Percentiles rank a stretch among this genome's conserved stretches.
These are phyloP conservation scores for Torymus auratus DNA, from an alignment of 2,888 invertebrate species.

Conservation along the genomic window DNA sequence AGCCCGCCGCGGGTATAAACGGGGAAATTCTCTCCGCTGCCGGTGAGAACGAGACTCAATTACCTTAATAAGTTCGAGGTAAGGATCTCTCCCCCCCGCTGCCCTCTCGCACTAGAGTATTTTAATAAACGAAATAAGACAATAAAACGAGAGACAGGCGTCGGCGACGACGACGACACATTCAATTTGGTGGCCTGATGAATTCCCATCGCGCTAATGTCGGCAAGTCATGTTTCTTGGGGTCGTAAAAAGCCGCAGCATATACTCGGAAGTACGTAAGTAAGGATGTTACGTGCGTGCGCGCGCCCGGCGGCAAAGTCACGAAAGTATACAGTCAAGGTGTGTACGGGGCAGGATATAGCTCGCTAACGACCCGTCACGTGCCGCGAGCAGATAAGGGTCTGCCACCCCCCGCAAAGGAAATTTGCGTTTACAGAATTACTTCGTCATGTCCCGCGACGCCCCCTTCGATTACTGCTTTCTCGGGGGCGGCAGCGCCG, in stretches of 20 bases:
- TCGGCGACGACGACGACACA: not conserved
- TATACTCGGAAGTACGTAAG: not conserved
- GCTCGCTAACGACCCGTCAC: conserved; percentile 67
- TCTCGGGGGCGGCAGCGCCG: conserved; percentile 25
- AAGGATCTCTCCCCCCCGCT: not conserved
- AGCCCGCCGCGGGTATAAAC: conserved; percentile 1
- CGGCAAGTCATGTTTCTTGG: conserved; percentile 51
- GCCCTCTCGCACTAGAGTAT: not conserved
- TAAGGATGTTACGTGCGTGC: conserved; percentile 11
- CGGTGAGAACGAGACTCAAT: conserved; percentile 46
- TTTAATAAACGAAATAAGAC: conserved; percentile 3
- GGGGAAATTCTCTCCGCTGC: not conserved
- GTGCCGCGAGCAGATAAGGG: conserved; percentile 66
- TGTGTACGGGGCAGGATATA: no score
- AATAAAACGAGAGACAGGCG: not conserved
- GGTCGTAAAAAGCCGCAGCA: conserved; percentile 14
- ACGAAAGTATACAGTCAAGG: conserved; percentile 41
- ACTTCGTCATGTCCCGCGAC: conserved; percentile 67
- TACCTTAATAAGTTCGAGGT: conserved; percentile 48
- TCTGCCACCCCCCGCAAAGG: conserved; percentile 62
- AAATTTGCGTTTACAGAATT: conserved; percentile 75
- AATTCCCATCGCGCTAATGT: conserved; percentile 33
- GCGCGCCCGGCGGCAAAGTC: conserved; percentile 8
- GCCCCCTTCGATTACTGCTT: conserved; percentile 27
- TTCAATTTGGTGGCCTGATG: conserved; percentile 13